Percentiles rank a stretch among this genome's conserved stretches.
Conservation (phyloP, 2,797 vertebrate species). For the Loris lydekkerianus region DNA sequence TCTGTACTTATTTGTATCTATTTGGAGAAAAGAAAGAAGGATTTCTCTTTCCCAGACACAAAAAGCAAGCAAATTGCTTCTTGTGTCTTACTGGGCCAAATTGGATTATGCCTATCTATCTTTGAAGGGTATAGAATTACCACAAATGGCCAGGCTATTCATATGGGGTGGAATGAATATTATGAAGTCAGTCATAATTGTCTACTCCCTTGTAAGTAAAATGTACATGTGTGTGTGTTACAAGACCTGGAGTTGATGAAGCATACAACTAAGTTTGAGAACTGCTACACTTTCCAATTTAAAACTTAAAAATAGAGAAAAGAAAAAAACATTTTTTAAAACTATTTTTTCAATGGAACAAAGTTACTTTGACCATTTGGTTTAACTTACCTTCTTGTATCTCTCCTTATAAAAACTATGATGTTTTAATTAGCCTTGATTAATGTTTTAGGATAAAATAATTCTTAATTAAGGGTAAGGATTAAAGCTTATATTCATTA, state of each 20-base stretch:
- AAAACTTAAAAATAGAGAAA: conserved; percentile 38
- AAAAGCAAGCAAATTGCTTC: not conserved
- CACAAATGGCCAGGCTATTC: not conserved
- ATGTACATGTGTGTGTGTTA: conserved; percentile 22
- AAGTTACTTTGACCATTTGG: not conserved
- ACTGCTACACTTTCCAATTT: not conserved
- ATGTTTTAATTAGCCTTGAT: conserved; percentile 31
- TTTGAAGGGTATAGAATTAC: conserved; percentile 38
- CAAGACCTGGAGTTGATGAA: not conserved
- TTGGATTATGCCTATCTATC: not conserved
- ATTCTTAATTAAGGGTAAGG: conserved; percentile 44
- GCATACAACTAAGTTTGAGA: not conserved
- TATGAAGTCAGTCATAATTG: not conserved
- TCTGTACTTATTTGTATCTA: conserved; percentile 25
- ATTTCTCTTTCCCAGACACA: not conserved
- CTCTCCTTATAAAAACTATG: not conserved
- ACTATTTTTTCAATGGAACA: not conserved
- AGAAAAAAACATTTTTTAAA: not conserved
- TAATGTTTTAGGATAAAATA: conserved; percentile 41
- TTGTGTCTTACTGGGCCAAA: not conserved
- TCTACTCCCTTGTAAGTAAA: not conserved
- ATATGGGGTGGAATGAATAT: not conserved
- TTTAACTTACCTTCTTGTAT: conserved; percentile 4
- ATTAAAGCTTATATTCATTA: conserved; percentile 12
- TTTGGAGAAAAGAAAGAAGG: conserved; percentile 3